Conservation (phyloP, 2,113 vertebrate species). For the Setophaga petechia region DNA sequence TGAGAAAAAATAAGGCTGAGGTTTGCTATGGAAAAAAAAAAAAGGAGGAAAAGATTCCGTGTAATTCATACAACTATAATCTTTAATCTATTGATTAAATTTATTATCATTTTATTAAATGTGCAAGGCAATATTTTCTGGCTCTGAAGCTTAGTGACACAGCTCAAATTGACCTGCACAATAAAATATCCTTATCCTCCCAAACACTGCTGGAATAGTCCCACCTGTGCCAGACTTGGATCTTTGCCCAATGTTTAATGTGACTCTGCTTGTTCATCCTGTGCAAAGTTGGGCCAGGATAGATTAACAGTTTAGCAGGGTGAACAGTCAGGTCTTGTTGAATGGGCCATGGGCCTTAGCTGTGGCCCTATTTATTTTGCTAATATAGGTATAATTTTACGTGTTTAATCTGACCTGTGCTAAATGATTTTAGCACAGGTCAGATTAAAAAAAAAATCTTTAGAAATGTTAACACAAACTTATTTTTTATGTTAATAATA, state of each 20-base stretch:
- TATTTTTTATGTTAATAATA: not conserved
- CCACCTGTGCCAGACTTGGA: not conserved
- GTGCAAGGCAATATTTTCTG: not conserved
- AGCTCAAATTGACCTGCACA: not conserved
- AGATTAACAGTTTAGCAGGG: not conserved
- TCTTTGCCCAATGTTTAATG: accelerated
- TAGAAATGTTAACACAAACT: not conserved
- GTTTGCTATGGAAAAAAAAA: not conserved
- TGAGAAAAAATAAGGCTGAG: not conserved
- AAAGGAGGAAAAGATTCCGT: not conserved
- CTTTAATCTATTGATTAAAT: not conserved
- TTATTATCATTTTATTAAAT: not conserved
- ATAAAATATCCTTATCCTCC: not conserved
- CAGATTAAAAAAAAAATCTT: not conserved
- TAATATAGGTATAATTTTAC: not conserved
- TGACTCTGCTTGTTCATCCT: not conserved
- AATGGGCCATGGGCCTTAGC: accelerated
- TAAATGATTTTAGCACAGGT: not conserved
- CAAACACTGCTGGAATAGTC: not conserved
- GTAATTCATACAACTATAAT: not conserved
- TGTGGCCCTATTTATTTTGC: not conserved
- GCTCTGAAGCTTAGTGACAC: not conserved
- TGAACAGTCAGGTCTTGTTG: not conserved
- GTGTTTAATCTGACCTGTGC: too few relatives aligned
- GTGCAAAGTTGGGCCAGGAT: not conserved